Conservation (phyloP, 2,797 vertebrate species). For the Coregonus suidteri region DNA sequence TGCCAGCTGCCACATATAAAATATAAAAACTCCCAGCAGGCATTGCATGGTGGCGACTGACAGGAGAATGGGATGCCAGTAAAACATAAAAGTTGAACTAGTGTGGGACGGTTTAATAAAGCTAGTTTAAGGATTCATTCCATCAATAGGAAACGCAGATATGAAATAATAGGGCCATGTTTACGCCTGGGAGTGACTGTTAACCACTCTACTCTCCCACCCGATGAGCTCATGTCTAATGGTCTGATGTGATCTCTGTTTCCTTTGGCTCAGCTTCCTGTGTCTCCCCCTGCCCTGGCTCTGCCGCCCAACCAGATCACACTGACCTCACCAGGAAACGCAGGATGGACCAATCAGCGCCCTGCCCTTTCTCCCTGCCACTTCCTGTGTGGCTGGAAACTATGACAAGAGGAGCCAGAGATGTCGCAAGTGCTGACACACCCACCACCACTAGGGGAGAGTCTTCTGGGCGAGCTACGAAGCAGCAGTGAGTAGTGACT, state of each 20-base stretch:
- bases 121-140: constrained; percentile 6
- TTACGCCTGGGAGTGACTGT: neutral
- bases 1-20: neutral
- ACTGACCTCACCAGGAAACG: constrained; percentile 38
- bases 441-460: too few relatives aligned
- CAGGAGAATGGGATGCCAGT: neutral
- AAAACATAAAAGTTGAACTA: neutral
- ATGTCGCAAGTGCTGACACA: constrained; percentile 9
- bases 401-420: constrained; percentile 25
- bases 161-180: neutral
- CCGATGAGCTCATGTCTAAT: constrained; percentile 27
- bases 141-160: neutral
- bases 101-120: neutral
- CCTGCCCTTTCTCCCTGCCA: constrained; percentile 14
- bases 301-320: constrained; percentile 15
- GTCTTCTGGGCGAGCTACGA: too few relatives aligned
- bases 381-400: constrained; percentile 44
- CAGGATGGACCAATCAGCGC: neutral
- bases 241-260: constrained; percentile 16
- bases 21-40: neutral
- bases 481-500: neutral
- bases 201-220: neutral
- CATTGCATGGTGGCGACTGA: neutral
- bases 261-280: constrained; percentile 28
- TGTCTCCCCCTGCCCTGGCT: constrained; percentile 14